Evolutionary conservation across 2,797 vertebrate genomes (phyloP).

Genomic region (Pteropus rufus): DNA sequence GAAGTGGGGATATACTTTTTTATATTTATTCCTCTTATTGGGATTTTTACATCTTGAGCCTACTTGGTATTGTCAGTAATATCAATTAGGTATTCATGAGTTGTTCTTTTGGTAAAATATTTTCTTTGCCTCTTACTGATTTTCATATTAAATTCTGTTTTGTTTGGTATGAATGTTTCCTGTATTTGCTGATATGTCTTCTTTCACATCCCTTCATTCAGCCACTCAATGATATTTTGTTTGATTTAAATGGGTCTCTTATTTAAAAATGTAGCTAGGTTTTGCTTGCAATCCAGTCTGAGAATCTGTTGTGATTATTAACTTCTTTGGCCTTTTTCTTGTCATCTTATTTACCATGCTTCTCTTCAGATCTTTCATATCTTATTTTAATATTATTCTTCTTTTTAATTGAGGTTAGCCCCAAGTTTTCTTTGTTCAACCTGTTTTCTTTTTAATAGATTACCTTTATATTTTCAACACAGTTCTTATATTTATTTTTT

Average conservation of each 20-base stretch:
- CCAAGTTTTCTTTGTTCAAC: background rate
- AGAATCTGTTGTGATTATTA: background rate
- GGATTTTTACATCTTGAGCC: background rate
- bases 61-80: background rate
- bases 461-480: background rate
- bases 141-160: slow-evolving; percentile 3
- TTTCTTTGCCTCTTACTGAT: background rate
- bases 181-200: background rate
- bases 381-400: background rate
- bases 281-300: background rate
- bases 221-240: background rate
- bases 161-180: background rate
- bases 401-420: background rate
- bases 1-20: background rate
- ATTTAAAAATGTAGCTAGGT: background rate
- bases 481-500: background rate
- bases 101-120: slow-evolving; percentile 14
- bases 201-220: background rate
- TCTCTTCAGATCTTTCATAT: background rate
- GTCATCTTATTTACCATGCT: background rate
- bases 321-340: background rate
- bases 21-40: background rate
- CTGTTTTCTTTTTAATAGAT: background rate
- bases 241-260: background rate
- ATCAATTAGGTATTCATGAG: background rate